Percentiles rank a stretch among this genome's conserved stretches.
phyloP scores from a whole-genome alignment of 2,888 invertebrate species.

The Drosophila mercatorum region DNA sequence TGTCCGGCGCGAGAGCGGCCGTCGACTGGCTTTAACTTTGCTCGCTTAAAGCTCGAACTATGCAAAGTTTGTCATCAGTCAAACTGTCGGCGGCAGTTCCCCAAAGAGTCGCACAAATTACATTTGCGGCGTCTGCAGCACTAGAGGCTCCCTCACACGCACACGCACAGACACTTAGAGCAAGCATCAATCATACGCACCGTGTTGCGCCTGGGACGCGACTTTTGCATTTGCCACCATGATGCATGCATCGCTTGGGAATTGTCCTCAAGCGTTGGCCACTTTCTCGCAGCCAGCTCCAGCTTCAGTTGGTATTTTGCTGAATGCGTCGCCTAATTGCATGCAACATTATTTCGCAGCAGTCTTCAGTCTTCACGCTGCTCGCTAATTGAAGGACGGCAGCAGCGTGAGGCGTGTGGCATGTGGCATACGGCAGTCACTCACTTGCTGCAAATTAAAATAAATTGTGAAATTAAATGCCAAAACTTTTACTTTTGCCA shows the following conservation, averaged over 20 bases:
- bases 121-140: conserved; percentile 65
- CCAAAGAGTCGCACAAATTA: conserved; percentile 67
- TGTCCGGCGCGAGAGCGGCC: neutral
- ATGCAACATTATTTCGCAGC: conserved; percentile 62
- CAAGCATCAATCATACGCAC: conserved; percentile 72
- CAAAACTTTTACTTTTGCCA: conserved; percentile 70
- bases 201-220: conserved; percentile 45
- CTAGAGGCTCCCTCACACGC: conserved; percentile 1
- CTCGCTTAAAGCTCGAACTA: conserved; percentile 45
- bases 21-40: conserved; percentile 23
- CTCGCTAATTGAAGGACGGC: conserved; percentile 47
- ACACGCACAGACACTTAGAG: conserved; percentile 26
- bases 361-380: conserved; percentile 28
- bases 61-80: conserved; percentile 65
- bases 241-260: conserved; percentile 47
- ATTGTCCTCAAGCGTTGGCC: conserved; percentile 39
- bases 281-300: conserved; percentile 13
- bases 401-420: conserved; percentile 2
- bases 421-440: conserved; percentile 5
- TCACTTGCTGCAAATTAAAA: conserved; percentile 70
- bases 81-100: conserved; percentile 47
- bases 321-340: conserved; percentile 72
- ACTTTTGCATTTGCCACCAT: conserved; percentile 40
- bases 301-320: conserved; percentile 17
- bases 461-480: conserved; percentile 74